Conservation (phyloP, 2,888 invertebrate species). For the Ischnura elegans region DNA sequence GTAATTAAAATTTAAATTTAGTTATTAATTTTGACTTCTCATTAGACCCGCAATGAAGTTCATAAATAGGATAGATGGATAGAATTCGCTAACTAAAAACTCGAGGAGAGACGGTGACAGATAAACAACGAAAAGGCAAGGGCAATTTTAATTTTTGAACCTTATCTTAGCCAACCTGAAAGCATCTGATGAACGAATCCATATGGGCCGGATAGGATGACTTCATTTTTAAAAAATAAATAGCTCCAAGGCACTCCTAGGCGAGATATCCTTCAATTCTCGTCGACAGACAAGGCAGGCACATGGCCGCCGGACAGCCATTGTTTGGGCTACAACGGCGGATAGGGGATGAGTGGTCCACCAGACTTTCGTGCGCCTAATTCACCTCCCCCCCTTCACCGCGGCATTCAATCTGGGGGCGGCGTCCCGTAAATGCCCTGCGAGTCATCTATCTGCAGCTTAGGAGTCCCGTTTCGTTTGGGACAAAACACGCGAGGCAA, state of each 20-base stretch:
- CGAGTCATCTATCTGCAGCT: background rate
- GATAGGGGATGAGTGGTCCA: background rate
- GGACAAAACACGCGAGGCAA: background rate
- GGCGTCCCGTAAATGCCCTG: conserved; percentile 3
- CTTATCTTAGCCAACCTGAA: no score
- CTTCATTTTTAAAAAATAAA: no score
- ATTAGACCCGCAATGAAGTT: no score
- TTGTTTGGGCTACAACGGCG: background rate
- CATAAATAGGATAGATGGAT: no score
- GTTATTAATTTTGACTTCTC: no score
- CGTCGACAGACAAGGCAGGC: background rate
- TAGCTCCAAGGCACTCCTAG: background rate
- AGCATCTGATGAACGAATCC: no score
- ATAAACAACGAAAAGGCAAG: no score
- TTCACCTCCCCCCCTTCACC: background rate
- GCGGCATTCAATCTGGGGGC: background rate
- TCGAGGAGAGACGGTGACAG: no score
- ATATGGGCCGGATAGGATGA: no score
- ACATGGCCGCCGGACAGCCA: background rate
- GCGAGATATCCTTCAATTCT: background rate
- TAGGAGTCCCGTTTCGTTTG: background rate
- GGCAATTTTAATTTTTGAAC: no score
- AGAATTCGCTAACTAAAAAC: no score
- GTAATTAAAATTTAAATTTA: no score
- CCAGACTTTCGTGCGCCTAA: background rate